These are phyloP conservation scores for Petrophora chlorosata DNA, from an alignment of 2,888 invertebrate genomes.

Conservation along the genomic window DNA sequence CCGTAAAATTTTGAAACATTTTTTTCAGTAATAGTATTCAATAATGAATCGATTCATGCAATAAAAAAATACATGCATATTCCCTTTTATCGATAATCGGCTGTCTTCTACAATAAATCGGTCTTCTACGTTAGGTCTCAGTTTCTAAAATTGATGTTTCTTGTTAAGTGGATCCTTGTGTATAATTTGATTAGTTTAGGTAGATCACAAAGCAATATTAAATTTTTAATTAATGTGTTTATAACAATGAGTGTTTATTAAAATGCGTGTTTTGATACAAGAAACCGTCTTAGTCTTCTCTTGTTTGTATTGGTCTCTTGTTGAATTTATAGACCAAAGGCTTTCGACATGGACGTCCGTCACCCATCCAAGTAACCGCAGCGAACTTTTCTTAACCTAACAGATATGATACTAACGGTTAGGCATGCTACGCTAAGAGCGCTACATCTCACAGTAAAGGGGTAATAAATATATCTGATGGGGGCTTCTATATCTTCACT, in stretches of 20 bases:
- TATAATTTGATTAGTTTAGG: not conserved
- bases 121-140: not conserved
- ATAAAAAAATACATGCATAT: not conserved
- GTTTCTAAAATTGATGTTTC: constrained; percentile 5
- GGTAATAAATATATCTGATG: too few relatives aligned
- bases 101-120: not conserved
- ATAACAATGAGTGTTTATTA: not conserved
- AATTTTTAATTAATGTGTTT: not conserved
- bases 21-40: too few relatives aligned
- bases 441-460: too few relatives aligned
- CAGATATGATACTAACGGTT: too few relatives aligned
- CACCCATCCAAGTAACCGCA: too few relatives aligned
- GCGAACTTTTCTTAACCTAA: too few relatives aligned
- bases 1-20: too few relatives aligned
- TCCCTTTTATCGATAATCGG: not conserved
- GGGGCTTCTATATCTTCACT: too few relatives aligned
- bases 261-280: constrained; percentile 12
- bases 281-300: not conserved
- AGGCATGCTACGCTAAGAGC: too few relatives aligned
- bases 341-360: too few relatives aligned
- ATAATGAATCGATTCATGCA: not conserved
- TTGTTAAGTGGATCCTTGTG: constrained; percentile 5
- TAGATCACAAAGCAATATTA: constrained; percentile 16
- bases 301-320: too few relatives aligned
- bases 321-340: too few relatives aligned